These are phyloP conservation scores for Bettongia penicillata DNA, from an alignment of 2,113 vertebrate species.

Conservation along the genomic window DNA sequence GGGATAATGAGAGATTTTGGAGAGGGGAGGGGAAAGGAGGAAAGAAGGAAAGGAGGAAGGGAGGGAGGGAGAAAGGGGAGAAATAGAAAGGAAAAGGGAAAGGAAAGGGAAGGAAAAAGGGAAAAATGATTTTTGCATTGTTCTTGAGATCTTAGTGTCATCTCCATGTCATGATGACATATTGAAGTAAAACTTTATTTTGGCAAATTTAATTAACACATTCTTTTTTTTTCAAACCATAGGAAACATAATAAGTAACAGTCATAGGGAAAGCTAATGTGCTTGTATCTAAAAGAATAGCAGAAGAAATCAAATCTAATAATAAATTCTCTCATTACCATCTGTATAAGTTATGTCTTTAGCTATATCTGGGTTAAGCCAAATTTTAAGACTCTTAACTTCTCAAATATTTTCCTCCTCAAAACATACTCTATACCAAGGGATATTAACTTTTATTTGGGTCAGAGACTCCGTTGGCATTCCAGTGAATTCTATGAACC, in stretches of 20 bases:
- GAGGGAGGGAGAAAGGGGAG: no score
- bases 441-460: not conserved
- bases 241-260: not conserved
- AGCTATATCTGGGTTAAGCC: conserved; percentile 25
- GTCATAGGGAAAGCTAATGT: not conserved
- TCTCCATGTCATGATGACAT: not conserved
- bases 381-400: conserved; percentile 53
- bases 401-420: conserved; percentile 23
- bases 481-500: not conserved
- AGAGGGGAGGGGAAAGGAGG: no score
- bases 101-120: no score
- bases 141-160: not conserved
- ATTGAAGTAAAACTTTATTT: not conserved
- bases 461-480: not conserved
- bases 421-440: not conserved
- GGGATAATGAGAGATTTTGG: no score
- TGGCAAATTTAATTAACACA: conserved; percentile 9
- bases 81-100: no score
- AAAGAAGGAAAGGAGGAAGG: no score
- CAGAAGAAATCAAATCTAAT: not conserved
- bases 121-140: not conserved
- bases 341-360: not conserved
- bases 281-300: not conserved
- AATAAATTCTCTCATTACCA: not conserved
- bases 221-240: not conserved